A percentile compares a stretch with the other conserved stretches of the same genome.
phyloP scores from a whole-genome alignment of 2,888 invertebrate genomes.

The Cistogaster globosa region DNA sequence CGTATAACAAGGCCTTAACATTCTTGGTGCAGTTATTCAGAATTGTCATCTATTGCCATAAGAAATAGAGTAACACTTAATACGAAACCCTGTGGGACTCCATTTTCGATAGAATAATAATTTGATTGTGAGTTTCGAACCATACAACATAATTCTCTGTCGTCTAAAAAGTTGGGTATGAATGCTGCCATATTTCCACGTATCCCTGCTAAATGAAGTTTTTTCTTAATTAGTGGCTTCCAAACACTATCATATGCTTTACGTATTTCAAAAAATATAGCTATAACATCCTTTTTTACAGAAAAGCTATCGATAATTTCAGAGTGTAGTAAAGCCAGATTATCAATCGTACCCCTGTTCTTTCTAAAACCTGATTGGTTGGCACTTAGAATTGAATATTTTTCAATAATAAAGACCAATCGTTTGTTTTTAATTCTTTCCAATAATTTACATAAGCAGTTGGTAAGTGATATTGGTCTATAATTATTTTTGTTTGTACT shows the following conservation, averaged over 20 bases:
- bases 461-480: no score
- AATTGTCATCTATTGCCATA: no score
- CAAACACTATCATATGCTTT: no score
- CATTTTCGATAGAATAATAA: no score
- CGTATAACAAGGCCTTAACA: no score
- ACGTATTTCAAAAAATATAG: not conserved
- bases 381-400: not conserved
- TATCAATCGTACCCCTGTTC: conserved; percentile 9
- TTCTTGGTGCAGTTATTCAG: no score
- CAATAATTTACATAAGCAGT: no score
- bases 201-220: not conserved
- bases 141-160: no score
- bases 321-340: conserved; percentile 1
- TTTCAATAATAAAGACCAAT: not conserved
- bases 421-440: not conserved
- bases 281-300: not conserved
- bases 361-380: conserved; percentile 21
- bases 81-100: no score
- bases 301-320: conserved; percentile 22
- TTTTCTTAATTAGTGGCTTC: conserved; percentile 9
- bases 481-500: no score
- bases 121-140: no score
- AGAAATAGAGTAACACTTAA: no score
- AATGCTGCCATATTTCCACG: conserved; percentile 2
- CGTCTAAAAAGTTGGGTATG: conserved; percentile 1